phyloP scores from a whole-genome alignment of 2,113 vertebrate genomes.

The Tachysurus vachellii region DNA sequence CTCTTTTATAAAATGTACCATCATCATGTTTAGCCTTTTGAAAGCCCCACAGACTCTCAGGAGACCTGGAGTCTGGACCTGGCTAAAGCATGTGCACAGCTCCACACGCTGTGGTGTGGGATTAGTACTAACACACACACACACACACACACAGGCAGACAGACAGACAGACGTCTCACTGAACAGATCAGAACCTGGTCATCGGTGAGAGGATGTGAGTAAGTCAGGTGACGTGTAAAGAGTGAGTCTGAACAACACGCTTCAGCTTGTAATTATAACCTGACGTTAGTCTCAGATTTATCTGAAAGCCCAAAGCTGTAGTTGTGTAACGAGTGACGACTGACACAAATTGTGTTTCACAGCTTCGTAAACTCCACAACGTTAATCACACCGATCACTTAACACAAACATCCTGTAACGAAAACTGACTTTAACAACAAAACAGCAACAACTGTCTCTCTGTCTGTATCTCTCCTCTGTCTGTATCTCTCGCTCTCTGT shows the following conservation, averaged over 20 bases:
- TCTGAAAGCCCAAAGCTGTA: background rate
- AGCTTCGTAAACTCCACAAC: background rate
- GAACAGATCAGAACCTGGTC: background rate
- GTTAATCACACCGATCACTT: background rate
- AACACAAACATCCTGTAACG: background rate
- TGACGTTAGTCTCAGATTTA: background rate
- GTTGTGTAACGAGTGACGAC: background rate
- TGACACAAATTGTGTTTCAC: background rate
- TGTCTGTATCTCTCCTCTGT: too few species aligned
- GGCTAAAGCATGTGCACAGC: background rate
- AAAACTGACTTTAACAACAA: background rate
- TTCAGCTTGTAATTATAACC: background rate
- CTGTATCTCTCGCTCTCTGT: too few species aligned
- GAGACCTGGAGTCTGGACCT: background rate
- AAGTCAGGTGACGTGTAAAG: background rate
- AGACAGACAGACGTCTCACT: too few species aligned
- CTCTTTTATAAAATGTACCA: background rate
- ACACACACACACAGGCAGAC: background rate
- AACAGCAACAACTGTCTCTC: background rate
- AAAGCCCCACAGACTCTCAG: background rate
- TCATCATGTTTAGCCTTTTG: background rate
- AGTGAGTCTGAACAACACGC: background rate
- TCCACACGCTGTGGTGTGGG: background rate
- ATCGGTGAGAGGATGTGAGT: conserved; percentile 2
- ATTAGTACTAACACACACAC: background rate